phyloP scores from a whole-genome alignment of 2,797 vertebrate species.

The Hirundo rustica region DNA sequence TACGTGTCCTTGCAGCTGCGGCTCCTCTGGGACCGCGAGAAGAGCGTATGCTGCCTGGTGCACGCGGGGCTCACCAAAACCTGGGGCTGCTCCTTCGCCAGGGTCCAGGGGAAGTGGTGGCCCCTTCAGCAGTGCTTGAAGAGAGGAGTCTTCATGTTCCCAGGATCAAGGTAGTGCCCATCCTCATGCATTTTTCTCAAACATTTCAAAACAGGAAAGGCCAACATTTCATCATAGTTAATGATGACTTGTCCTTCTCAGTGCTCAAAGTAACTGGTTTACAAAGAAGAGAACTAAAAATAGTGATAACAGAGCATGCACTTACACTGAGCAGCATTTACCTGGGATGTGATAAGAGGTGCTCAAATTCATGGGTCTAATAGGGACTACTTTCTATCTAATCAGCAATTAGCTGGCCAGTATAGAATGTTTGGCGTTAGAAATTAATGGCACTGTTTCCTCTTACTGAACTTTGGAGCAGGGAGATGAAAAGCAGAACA shows the following conservation, averaged over 20 bases:
- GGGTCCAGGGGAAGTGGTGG: background rate
- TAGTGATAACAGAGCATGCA: background rate
- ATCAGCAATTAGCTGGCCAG: background rate
- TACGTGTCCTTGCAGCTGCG: background rate
- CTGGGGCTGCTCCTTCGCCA: background rate
- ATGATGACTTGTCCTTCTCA: background rate
- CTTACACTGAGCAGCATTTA: background rate
- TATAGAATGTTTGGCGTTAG: background rate
- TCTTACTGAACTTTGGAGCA: background rate
- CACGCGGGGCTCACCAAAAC: accelerated
- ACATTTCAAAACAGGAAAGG: background rate
- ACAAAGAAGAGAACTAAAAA: background rate
- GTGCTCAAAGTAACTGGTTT: background rate
- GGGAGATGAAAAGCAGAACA: background rate
- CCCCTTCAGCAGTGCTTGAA: background rate
- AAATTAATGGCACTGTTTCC: background rate
- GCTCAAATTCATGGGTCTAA: background rate
- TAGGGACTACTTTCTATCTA: background rate
- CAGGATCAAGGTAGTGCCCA: background rate
- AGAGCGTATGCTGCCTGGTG: accelerated
- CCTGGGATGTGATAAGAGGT: background rate
- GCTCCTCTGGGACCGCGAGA: accelerated
- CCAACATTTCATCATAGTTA: background rate
- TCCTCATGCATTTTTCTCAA: background rate
- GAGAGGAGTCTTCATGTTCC: background rate